Evolutionary conservation across 2,113 vertebrate species (phyloP), one percentile per base, ranked within the genome.

Genomic region (Peromyscus maniculatus): DNA sequence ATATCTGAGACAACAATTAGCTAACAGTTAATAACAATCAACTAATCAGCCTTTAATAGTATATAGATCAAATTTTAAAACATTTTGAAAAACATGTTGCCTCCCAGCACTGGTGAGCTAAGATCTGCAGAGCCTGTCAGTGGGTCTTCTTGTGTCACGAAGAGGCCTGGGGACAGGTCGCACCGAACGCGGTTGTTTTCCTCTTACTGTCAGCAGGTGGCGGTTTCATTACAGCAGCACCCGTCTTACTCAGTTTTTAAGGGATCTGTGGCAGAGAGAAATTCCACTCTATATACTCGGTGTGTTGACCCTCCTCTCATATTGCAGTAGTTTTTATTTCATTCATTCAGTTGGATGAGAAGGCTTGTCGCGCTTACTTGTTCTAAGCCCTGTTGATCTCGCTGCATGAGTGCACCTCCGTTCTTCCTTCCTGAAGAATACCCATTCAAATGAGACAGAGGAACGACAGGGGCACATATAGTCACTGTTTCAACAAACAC

Each of bases 251-350:
- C 15, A 59, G 19, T 36, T 64, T 21, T 16, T 7, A 62, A 9
- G n/a, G 39, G 3, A 0, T 21, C 82, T 64, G 17, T 19, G 15
- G 57, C 55, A 1, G 83, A 64, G 91, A 0, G 1, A 31, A 55
- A 89, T 12, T 0, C 1, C 24, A 33, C 75, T 71, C 78, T 22
- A 17, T 3, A 9, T 13, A n/a, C 84, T 26, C 67, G 59, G 9
- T 15, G 0, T 0, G 57, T 66, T 96, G 3, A 52, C 64, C 0
- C 17, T 7, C 1, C 0, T 3, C 5, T 0, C 43, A 19, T 46
- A 1, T 17, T 84, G 71, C 64, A 28, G 22, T 69, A 10, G 16
- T 31, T 94, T 83, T 46, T 22, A 6, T 62, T 86, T 82, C 52
- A 39, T 21, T 62, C 17, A 7, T 49, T 82, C 11, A 33, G 66